phyloP scores from a whole-genome alignment of 2,797 vertebrate genomes.

The Gallinago stenura region DNA sequence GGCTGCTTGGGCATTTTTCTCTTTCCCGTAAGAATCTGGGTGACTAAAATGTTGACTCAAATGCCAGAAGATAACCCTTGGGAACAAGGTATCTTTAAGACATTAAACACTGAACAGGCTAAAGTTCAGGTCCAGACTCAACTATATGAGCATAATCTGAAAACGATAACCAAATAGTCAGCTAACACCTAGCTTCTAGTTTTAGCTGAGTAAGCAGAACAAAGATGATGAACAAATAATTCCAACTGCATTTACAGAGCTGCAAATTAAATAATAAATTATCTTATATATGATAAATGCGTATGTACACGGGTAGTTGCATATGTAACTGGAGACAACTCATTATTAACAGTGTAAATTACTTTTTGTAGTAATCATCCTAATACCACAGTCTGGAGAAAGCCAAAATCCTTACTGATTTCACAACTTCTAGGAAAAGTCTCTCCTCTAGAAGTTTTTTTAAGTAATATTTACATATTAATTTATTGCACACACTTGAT shows the following conservation, averaged over 20 bases:
- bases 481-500: background rate
- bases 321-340: background rate
- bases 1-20: background rate
- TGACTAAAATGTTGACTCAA: background rate
- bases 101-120: background rate
- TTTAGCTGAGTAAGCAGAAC: background rate
- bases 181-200: background rate
- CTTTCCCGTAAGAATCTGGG: accelerated
- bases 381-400: background rate
- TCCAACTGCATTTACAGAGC: background rate
- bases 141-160: background rate
- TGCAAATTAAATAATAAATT: background rate
- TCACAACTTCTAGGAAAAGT: background rate
- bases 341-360: background rate
- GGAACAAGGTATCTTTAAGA: background rate
- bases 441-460: background rate
- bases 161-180: background rate
- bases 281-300: background rate
- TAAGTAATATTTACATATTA: background rate
- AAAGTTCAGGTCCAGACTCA: background rate
- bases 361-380: background rate
- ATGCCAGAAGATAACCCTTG: background rate
- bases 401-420: background rate
- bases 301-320: background rate
- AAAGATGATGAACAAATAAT: background rate